These are phyloP conservation scores for Paratrypauchen microcephalus DNA, from an alignment of 2,797 vertebrate species.

Conservation along the genomic window DNA sequence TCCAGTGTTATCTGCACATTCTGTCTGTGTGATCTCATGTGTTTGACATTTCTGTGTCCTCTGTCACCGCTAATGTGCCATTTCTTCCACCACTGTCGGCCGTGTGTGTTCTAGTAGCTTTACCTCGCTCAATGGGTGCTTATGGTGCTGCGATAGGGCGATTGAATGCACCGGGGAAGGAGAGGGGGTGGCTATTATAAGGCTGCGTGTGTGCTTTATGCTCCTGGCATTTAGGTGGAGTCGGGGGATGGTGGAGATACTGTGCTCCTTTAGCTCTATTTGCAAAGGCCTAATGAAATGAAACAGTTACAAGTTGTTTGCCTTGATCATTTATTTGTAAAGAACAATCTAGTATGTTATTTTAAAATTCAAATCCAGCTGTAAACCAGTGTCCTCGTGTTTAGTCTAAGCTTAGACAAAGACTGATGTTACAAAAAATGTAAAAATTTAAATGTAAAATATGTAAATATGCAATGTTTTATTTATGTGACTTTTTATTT, in stretches of 20 bases:
- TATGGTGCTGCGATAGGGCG: constrained; percentile 14
- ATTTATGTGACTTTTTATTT: not conserved
- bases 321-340: not conserved
- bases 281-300: constrained; percentile 37
- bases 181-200: constrained; percentile 18
- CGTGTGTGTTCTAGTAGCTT: constrained; percentile 40
- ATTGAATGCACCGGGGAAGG: constrained; percentile 11
- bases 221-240: constrained; percentile 39
- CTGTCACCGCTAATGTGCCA: constrained; percentile 42
- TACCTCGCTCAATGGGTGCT: constrained; percentile 18
- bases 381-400: not conserved
- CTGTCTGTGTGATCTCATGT: constrained; percentile 46
- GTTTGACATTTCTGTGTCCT: constrained; percentile 27
- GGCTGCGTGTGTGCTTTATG: constrained; percentile 23
- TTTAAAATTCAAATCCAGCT: not conserved
- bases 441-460: too few relatives aligned
- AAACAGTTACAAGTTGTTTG: constrained; percentile 13
- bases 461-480: too few relatives aligned
- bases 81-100: constrained; percentile 40
- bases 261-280: constrained; percentile 10
- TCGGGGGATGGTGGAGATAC: constrained; percentile 2
- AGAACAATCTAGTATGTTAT: not conserved
- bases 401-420: not conserved
- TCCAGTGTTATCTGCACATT: constrained; percentile 39
- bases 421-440: not conserved